Evolutionary conservation across 2,888 invertebrate species (phyloP), one percentile per base, ranked within the genome.

Genomic region (Molorchus minor): DNA sequence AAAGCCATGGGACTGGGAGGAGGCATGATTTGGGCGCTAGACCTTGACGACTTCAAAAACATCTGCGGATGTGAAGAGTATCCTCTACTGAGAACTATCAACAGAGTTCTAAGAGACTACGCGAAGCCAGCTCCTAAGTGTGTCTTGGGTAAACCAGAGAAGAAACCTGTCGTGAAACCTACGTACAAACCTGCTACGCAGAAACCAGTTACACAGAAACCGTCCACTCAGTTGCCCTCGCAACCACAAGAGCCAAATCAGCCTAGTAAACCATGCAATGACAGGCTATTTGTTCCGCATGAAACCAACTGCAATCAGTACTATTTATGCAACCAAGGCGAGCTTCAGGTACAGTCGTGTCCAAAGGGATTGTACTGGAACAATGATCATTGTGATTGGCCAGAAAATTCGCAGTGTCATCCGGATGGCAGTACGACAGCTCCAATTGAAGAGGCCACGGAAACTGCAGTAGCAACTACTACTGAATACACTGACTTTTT

Each of bases 21-120:
- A 29, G 90, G 90, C 36, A 94, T 94, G 94, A 88, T 93, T 16
- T 95, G 94, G 94, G 91, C 94, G 0, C 81, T 94, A 10, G 94
- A 94, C 79, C 81, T 94, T 54, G 94, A 95, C 73, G 94, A 95
- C 78, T 94, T 94, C 75, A 88, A 87, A 63, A 91, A 93, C 67
- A 82, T 85, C 56, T 94, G 94, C 71, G 87, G 86, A 5, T 94
- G 94, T 73, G 94, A 94, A 66, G 86, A 88, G 16, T 92, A 90
- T 74, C 94, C 94, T 0, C 80, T 95, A 25, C 79, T 95, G 1
- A 85, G 86, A 60, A 92, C 91, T 0, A 91, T 94, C 71, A 94
- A 94, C 75, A 82, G 92, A 67, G 92, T 93, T 0, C 81, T 94
- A 2, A 83, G 93, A 59, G 86, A 87, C 56, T 88, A 88, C 72